Evolutionary conservation across 2,113 vertebrate genomes (phyloP).

Genomic region (Hyperoodon ampullatus): DNA sequence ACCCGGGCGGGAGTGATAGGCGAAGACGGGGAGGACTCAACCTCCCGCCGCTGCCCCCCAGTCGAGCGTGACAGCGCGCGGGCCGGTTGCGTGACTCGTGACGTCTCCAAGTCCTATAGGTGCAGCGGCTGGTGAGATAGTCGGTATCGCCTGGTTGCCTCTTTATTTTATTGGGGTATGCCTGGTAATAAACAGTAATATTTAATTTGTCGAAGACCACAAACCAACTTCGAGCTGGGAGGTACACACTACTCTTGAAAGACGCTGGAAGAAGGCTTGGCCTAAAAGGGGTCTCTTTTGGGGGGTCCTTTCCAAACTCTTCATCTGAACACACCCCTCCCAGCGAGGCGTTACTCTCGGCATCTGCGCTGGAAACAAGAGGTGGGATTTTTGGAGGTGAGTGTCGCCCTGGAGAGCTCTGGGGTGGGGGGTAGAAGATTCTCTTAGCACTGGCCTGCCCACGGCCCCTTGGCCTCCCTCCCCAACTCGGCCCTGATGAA

Average conservation of each 20-base stretch:
- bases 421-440: background rate
- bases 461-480: background rate
- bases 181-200: constrained; percentile 88
- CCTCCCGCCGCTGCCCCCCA: constrained; percentile 82
- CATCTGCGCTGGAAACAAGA: constrained; percentile 77
- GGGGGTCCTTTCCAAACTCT: constrained; percentile 5
- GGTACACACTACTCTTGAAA: constrained; percentile 67
- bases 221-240: constrained; percentile 83
- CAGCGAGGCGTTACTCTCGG: background rate
- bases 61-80: constrained; percentile 81
- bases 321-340: constrained; percentile 21
- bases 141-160: constrained; percentile 84
- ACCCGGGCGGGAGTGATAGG: constrained; percentile 57
- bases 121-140: constrained; percentile 87
- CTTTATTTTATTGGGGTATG: constrained; percentile 89
- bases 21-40: constrained; percentile 81
- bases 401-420: constrained; percentile 50
- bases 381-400: constrained; percentile 84
- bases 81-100: constrained; percentile 86
- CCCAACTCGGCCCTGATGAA: background rate
- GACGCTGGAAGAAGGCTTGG: constrained; percentile 68
- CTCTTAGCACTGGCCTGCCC: background rate
- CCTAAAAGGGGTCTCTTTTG: constrained; percentile 49
- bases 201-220: constrained; percentile 87
- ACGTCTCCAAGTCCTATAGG: constrained; percentile 89